Evolutionary conservation across 2,888 invertebrate genomes (phyloP).

Genomic region (Leptopilina drosophilae): DNA sequence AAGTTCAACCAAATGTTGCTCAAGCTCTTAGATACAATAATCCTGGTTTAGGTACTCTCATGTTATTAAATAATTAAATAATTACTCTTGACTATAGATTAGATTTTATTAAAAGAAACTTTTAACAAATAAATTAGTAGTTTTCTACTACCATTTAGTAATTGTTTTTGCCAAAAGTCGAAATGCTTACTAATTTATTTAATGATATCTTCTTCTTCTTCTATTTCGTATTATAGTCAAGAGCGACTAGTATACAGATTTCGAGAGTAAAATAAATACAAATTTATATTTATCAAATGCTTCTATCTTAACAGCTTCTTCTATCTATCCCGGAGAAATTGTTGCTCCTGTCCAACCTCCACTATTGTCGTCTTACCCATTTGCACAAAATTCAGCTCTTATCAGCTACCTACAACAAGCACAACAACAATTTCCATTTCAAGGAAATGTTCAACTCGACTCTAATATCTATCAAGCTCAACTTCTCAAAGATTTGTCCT

Average conservation of each 20-base stretch:
- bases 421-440: slow-evolving; percentile 37
- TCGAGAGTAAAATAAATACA: too few species aligned
- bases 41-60: slow-evolving; percentile 64
- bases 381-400: slow-evolving; percentile 53
- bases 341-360: slow-evolving; percentile 8
- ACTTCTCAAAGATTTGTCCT: slow-evolving; percentile 60
- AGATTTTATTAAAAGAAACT: too few species aligned
- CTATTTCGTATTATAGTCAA: too few species aligned
- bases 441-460: slow-evolving; percentile 15
- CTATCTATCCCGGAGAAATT: not conserved
- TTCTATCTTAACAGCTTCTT: not conserved
- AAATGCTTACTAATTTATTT: too few species aligned
- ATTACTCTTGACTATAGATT: too few species aligned
- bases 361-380: slow-evolving; percentile 55
- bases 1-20: slow-evolving; percentile 68
- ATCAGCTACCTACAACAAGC: slow-evolving; percentile 41
- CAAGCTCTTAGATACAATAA: slow-evolving; percentile 69
- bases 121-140: too few species aligned
- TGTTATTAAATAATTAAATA: too few species aligned
- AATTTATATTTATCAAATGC: slow-evolving; percentile 47
- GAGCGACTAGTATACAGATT: too few species aligned
- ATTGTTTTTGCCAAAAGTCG: too few species aligned
- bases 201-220: too few species aligned
- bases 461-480: slow-evolving; percentile 61
- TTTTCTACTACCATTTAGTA: too few species aligned